Conservation (phyloP, 2,797 vertebrate species). For the Intellagama lesueurii region DNA sequence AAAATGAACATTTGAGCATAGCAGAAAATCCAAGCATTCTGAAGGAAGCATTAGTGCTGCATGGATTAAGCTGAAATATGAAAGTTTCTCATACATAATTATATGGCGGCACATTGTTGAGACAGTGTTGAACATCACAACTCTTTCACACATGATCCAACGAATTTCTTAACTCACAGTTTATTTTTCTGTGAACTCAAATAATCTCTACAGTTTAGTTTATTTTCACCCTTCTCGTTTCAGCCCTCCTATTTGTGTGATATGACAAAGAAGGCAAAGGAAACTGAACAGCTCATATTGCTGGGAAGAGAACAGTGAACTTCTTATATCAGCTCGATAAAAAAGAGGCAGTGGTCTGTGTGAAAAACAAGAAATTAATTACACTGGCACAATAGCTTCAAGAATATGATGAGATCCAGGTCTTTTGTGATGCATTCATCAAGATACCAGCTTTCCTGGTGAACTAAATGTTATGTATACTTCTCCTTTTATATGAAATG, state of each 20-base stretch:
- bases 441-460: background rate
- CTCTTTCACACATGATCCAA: conserved; percentile 57
- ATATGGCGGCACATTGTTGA: conserved; percentile 42
- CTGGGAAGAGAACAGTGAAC: background rate
- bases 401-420: too few relatives aligned
- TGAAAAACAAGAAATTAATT: too few relatives aligned
- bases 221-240: conserved; percentile 55
- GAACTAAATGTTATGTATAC: background rate
- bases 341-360: background rate
- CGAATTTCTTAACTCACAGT: conserved; percentile 47
- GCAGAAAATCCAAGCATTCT: conserved; percentile 25
- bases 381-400: too few relatives aligned
- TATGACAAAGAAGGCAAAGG: conserved; percentile 23
- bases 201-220: conserved; percentile 50
- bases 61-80: conserved; percentile 31
- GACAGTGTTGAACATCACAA: conserved; percentile 28
- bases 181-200: conserved; percentile 59
- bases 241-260: conserved; percentile 37
- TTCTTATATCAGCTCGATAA: conserved; percentile 15
- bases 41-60: conserved; percentile 26
- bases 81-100: conserved; percentile 29
- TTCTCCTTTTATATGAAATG: background rate
- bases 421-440: too few relatives aligned
- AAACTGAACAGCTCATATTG: conserved; percentile 16
- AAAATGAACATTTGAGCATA: conserved; percentile 11